Percentiles rank a stretch among this genome's conserved stretches.
These are phyloP conservation scores for Ianthella basta DNA, from an alignment of 37 sponge, comb jelly and placozoan genomes.

Conservation along the genomic window DNA sequence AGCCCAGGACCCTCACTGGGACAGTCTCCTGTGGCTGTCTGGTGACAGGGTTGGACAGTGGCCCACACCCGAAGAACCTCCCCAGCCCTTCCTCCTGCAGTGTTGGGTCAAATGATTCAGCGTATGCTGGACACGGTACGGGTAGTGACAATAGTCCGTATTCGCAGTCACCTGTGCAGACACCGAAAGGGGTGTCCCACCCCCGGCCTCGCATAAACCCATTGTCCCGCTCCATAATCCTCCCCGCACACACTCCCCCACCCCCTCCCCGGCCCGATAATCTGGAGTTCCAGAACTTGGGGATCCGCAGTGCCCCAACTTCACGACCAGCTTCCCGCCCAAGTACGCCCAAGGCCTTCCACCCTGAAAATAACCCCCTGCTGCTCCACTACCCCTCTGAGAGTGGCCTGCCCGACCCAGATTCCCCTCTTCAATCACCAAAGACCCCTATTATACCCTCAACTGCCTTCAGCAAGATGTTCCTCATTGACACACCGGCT, in stretches of 20 bases:
- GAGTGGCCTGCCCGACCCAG: neutral
- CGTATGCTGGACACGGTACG: constrained; percentile 4
- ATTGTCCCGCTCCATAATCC: neutral
- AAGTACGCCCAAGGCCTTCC: neutral
- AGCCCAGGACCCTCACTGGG: neutral
- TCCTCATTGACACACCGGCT: constrained; percentile 21
- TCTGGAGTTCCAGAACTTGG: neutral
- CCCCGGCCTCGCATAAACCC: neutral
- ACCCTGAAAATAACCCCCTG: neutral
- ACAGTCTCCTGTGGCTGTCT: constrained; percentile 15
- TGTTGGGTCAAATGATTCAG: constrained; percentile 16
- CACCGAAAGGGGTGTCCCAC: neutral
- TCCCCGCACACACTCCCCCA: constrained; percentile 2
- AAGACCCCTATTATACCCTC: neutral
- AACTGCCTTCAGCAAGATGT: neutral
- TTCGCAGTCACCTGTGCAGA: constrained; percentile 15
- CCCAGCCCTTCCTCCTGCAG: constrained; percentile 9
- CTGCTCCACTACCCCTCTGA: too few species aligned
- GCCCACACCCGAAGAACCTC: neutral
- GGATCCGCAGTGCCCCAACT: constrained; percentile 17
- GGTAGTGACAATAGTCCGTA: constrained; percentile 20
- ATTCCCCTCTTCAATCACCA: neutral
- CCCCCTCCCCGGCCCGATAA: neutral
- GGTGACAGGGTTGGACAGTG: neutral
- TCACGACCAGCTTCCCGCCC: constrained; percentile 18